These are phyloP conservation scores for Oplegnathus fasciatus DNA, from an alignment of 2,113 vertebrate species.

Conservation along the genomic window DNA sequence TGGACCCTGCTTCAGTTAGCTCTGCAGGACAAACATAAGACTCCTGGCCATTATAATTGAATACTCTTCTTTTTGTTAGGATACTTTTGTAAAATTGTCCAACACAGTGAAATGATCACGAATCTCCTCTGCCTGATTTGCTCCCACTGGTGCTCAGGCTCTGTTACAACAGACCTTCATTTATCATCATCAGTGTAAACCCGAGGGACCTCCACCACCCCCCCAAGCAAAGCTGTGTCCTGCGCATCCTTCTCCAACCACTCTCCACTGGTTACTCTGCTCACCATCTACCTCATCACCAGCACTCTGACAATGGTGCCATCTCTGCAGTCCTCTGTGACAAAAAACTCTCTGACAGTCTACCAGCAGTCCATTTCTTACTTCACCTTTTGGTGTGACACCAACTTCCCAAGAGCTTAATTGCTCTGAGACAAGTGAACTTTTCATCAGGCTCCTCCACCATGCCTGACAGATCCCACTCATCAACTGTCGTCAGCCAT, in stretches of 20 bases:
- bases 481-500: constrained; percentile 28
- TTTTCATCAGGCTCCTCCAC: constrained; percentile 43
- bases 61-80: not conserved
- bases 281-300: not conserved
- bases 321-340: constrained; percentile 22
- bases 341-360: constrained; percentile 18
- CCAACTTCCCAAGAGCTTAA: constrained; percentile 46
- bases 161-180: constrained; percentile 33
- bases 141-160: constrained; percentile 6
- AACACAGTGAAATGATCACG: constrained; percentile 11
- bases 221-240: not conserved
- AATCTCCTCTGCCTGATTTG: not conserved
- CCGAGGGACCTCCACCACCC: constrained; percentile 1
- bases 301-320: not conserved
- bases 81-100: constrained; percentile 4
- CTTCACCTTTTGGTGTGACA: constrained; percentile 36
- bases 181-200: constrained; percentile 38
- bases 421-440: constrained; percentile 45
- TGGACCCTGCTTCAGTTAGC: not conserved
- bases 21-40: not conserved
- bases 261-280: not conserved
- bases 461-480: constrained; percentile 50
- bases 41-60: not conserved
- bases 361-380: constrained; percentile 21
- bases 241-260: not conserved